phyloP scores from a whole-genome alignment of 1,140 invertebrate species.

The Branchinecta lindahli region DNA sequence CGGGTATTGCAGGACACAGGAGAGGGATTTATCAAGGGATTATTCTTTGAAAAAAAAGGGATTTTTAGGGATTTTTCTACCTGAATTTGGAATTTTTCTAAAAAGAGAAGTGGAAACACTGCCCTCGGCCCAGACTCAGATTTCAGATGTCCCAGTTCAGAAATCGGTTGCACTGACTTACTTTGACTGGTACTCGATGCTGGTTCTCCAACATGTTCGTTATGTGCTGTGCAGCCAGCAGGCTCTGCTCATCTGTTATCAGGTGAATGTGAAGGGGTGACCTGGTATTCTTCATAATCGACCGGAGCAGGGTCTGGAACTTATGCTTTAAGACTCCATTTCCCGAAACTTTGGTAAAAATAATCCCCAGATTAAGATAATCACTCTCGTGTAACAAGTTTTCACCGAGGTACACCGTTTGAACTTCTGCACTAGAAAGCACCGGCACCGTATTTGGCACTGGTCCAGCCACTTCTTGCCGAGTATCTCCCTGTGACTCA shows the following conservation, averaged over 20 bases:
- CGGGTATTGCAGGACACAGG: too few species aligned
- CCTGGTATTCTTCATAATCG: neutral
- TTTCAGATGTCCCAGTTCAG: too few species aligned
- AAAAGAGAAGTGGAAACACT: too few species aligned
- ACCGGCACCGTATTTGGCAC: neutral
- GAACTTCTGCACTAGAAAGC: neutral
- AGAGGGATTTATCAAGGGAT: too few species aligned
- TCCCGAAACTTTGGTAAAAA: neutral
- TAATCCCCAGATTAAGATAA: neutral
- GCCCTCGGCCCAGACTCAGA: too few species aligned
- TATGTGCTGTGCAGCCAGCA: neutral
- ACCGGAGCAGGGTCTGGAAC: neutral
- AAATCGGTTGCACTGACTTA: neutral
- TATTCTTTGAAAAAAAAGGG: too few species aligned
- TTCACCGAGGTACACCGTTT: conserved; percentile 1
- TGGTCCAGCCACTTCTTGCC: too few species aligned
- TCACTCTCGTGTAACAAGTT: neutral
- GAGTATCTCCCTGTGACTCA: too few species aligned
- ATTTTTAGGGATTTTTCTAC: too few species aligned
- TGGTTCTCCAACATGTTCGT: neutral
- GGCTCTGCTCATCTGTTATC: neutral
- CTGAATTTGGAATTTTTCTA: too few species aligned
- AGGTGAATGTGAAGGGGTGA: neutral
- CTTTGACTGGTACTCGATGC: neutral
- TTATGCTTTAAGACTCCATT: neutral